phyloP scores from a whole-genome alignment of 2,888 invertebrate genomes.

The Phengaris arion region DNA sequence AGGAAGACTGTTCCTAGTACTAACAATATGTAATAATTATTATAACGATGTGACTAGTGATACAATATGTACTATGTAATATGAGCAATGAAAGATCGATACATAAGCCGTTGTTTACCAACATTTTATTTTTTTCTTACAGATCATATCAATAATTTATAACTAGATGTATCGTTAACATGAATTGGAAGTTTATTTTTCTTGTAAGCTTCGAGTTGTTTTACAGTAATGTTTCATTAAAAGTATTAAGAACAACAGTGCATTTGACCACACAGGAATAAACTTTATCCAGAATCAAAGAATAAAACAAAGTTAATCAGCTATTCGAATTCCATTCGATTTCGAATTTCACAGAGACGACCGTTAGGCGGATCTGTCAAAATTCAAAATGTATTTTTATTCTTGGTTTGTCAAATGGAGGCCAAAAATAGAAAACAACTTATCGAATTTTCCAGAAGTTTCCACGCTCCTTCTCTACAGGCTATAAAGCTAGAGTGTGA shows the following conservation, averaged over 20 bases:
- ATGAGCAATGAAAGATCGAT: conserved; percentile 24
- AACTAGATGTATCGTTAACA: no score
- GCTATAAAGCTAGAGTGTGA: conserved; percentile 55
- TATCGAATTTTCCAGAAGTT: not conserved
- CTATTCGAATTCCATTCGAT: not conserved
- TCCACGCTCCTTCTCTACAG: not conserved
- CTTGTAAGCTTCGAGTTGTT: no score
- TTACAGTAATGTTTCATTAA: no score
- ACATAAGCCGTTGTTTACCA: conserved; percentile 12
- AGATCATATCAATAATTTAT: not conserved
- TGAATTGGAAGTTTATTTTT: no score
- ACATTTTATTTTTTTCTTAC: not conserved
- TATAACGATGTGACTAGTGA: conserved; percentile 24
- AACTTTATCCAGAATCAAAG: not conserved
- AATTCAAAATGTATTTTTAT: not conserved
- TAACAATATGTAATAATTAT: conserved; percentile 27
- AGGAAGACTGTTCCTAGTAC: conserved; percentile 15
- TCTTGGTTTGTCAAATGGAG: not conserved
- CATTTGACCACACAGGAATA: not conserved
- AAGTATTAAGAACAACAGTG: not conserved
- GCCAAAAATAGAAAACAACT: not conserved
- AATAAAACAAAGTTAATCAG: not conserved
- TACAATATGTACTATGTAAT: conserved; percentile 26
- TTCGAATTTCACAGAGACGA: not conserved
- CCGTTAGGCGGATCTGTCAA: not conserved